Evolutionary conservation across 2,888 invertebrate species (phyloP), one percentile per base, ranked within the genome.

Genomic region (Hyppa rectilinea): DNA sequence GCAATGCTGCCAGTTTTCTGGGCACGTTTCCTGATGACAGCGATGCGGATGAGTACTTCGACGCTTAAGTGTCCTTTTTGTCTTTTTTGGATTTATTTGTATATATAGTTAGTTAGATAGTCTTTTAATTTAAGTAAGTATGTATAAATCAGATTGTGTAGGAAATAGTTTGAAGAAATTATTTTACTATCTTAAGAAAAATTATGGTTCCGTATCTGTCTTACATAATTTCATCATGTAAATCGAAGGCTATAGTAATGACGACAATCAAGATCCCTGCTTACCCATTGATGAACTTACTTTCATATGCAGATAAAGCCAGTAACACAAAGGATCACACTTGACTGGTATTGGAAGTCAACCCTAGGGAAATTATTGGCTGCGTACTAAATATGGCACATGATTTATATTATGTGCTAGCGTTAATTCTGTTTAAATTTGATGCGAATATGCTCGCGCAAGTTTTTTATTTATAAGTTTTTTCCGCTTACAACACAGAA

Each of bases 331-430:
- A 75, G 75, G 66, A 71, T 64, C 56, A 71, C n/a, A 67, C 60
- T 66, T 68, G 53, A 56, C 49, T 62, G 64, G 50, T 63, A 71
- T 75, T 64, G 68, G 71, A 60, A 61, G 68, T 75, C 80, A 67
- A 47, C 85, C 85, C 84, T 61, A 55, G 84, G 84, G 84, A 84
- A 84, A 84, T 84, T 84, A 84, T 85, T 75, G 75, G 56, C 56
- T 38, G 62, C 53, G 61, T 69, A 80, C 84, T 82, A 82, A 85
- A 82, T 83, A 84, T 85, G 73, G 53, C 72, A 62, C 65, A 81
- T 84, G 84, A 84, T 85, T 82, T 85, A 85, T 81, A 67, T 76
- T 73, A 26, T 66, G 60, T 52, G 52, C 67, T 56, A 43, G 69
- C 67, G 70, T 66, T 82, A 79, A 74, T 67, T 52, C 67, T 43